Base-by-base conservation (phyloP, 92 coral and sea anemone species). In the Parazoanthus darwini region DNA sequence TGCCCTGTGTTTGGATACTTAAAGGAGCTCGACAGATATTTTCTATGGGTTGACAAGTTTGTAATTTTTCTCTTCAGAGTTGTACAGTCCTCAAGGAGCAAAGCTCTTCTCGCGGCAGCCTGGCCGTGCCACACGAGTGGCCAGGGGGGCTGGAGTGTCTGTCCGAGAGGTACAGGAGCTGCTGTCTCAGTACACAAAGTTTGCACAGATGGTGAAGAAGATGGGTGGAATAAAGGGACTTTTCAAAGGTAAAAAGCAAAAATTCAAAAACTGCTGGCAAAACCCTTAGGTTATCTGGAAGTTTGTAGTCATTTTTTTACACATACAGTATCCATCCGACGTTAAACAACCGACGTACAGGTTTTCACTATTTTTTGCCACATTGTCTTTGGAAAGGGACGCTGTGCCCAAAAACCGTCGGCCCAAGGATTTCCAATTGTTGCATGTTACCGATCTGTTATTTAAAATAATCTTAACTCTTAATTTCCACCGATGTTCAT, bases 181-280 rank as follows among this genome's bases (percentile, higher is more conserved):
- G 68, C 74, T 97, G 42, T 97, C 99, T 46, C 99, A 97, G 82
- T 97, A 97, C 94, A 94, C 94, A 51, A 97, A 97, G 86, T 97
- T 97, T 89, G 99, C 99, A 6, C 96, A 94, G 68, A 97, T 97
- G 99, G 99, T 97, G 36, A 97, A 97, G 85, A 97, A 97, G 90
- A 97, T 97, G 99, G 99, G 99, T 37, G 99, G 99, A 75, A 97
- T 97, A n/a, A 97, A 97, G 80, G 99, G 99, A 51, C 92, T 97
- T 15, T 97, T 97, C 85, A 97, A 97, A 95, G 99, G 99, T 97
- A 75, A 77, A 4, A 18, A 2, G 29, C 6, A 79, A 20, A 7
- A 15, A 20, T 74, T 46, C 23, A 56, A 75, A n/a, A 15, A 15
- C 48, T 75, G 48, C 23, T 7, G 6, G 67, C 8, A 79, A 16